A percentile compares a stretch with the other conserved stretches of the same genome.
These are phyloP conservation scores for Menura novaehollandiae DNA, from an alignment of 2,113 vertebrate species.

Conservation along the genomic window DNA sequence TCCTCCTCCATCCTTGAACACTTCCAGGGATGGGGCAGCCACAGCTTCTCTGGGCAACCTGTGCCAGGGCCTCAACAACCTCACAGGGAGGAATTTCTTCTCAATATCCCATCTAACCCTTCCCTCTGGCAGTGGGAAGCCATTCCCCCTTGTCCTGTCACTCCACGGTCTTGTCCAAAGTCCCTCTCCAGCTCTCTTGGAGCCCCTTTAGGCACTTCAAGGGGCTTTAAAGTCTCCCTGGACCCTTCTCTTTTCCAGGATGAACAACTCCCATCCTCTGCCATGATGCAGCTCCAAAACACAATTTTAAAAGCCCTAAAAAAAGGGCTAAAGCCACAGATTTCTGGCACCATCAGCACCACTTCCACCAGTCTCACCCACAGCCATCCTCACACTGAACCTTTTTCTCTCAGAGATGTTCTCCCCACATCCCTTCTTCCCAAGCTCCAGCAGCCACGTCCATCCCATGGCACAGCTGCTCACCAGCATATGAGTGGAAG, in stretches of 20 bases:
- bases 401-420: neutral
- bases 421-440: neutral
- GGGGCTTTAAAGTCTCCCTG: neutral
- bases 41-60: neutral
- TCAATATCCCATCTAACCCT: neutral
- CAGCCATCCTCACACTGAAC: neutral
- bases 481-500: accelerated
- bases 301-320: accelerated
- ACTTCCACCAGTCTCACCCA: neutral
- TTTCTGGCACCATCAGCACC: neutral
- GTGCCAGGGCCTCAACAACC: neutral
- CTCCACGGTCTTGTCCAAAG: neutral
- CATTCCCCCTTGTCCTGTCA: neutral
- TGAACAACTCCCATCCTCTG: neutral
- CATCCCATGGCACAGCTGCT: neutral
- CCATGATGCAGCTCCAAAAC: neutral
- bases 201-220: neutral
- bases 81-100: neutral
- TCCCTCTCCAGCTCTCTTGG: neutral
- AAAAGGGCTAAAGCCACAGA: neutral
- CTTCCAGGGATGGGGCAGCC: neutral
- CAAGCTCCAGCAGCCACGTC: neutral
- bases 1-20: neutral
- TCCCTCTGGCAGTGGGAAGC: neutral
- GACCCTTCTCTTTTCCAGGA: neutral